Evolutionary conservation across 2,113 vertebrate species (phyloP).

Genomic region (Antechinus stuartii): DNA sequence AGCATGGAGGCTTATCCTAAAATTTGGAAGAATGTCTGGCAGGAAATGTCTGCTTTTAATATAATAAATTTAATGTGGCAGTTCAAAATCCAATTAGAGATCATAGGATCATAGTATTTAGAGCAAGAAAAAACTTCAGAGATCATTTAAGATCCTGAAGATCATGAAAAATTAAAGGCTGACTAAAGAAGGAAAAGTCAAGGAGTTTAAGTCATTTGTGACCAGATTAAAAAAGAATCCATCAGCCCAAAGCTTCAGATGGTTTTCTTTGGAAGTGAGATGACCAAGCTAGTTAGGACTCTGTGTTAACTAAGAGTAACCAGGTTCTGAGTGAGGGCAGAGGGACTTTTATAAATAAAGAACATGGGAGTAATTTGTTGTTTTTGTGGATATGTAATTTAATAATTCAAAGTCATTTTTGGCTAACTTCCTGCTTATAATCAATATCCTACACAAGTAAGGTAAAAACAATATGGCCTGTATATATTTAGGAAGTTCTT

Average conservation of each 20-base stretch:
- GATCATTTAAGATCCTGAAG: not conserved
- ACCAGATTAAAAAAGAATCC: not conserved
- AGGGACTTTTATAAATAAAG: conserved; percentile 21
- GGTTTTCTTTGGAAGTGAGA: not conserved
- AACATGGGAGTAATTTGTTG: not conserved
- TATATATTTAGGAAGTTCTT: not conserved
- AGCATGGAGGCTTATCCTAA: not conserved
- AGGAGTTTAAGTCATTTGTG: not conserved
- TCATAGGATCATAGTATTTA: not conserved
- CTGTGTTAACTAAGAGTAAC: not conserved
- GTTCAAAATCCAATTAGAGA: conserved; percentile 5
- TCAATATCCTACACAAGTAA: not conserved
- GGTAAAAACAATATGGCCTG: not conserved
- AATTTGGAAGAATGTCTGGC: not conserved
- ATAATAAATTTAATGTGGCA: not conserved
- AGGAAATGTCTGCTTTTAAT: conserved; percentile 1
- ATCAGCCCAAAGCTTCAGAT: not conserved
- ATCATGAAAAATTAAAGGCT: not conserved
- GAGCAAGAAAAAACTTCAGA: not conserved
- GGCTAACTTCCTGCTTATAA: not conserved
- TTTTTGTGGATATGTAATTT: not conserved
- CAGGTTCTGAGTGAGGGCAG: not conserved
- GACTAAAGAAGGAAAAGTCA: not conserved
- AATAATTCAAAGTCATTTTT: not conserved
- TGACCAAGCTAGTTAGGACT: not conserved